These are phyloP conservation scores for Drosophila ironensis DNA, from an alignment of 1,140 invertebrate species.

Conservation along the genomic window DNA sequence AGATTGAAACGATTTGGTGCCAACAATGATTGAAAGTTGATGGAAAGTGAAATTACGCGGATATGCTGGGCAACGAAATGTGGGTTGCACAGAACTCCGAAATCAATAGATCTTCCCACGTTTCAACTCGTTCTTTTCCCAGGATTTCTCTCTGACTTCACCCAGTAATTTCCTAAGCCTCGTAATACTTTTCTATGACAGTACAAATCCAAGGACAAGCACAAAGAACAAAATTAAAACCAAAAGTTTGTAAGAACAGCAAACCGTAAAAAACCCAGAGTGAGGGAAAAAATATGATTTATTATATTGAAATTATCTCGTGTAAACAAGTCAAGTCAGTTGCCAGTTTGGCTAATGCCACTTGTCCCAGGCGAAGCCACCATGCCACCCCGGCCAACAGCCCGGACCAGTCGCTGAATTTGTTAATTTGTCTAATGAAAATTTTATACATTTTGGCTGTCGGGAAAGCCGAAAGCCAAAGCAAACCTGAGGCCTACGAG, in stretches of 20 bases:
- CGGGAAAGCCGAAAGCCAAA: slow-evolving; percentile 19
- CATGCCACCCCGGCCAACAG: background rate
- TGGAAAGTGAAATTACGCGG: background rate
- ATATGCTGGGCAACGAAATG: background rate
- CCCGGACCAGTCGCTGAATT: slow-evolving; percentile 46
- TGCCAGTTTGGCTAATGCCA: slow-evolving; percentile 74
- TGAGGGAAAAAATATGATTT: slow-evolving; percentile 64
- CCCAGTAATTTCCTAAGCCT: slow-evolving; percentile 30
- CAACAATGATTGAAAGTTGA: slow-evolving; percentile 21
- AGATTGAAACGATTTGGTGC: slow-evolving; percentile 31
- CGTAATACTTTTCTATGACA: slow-evolving; percentile 58
- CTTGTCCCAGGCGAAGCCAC: slow-evolving; percentile 51
- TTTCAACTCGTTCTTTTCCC: too few relatives aligned
- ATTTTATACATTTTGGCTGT: slow-evolving; percentile 19
- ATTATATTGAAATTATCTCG: slow-evolving; percentile 79
- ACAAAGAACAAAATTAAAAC: slow-evolving; percentile 28
- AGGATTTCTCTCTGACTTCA: background rate
- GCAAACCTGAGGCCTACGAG: slow-evolving; percentile 53
- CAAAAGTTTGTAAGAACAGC: slow-evolving; percentile 31
- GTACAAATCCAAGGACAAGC: slow-evolving; percentile 61
- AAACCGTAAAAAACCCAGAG: slow-evolving; percentile 32
- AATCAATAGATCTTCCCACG: too few relatives aligned
- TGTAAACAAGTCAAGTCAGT: slow-evolving; percentile 79
- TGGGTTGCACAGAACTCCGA: too few relatives aligned
- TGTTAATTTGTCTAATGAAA: slow-evolving; percentile 82